phyloP scores from a whole-genome alignment of 2,113 vertebrate genomes.

The Daboia siamensis region DNA sequence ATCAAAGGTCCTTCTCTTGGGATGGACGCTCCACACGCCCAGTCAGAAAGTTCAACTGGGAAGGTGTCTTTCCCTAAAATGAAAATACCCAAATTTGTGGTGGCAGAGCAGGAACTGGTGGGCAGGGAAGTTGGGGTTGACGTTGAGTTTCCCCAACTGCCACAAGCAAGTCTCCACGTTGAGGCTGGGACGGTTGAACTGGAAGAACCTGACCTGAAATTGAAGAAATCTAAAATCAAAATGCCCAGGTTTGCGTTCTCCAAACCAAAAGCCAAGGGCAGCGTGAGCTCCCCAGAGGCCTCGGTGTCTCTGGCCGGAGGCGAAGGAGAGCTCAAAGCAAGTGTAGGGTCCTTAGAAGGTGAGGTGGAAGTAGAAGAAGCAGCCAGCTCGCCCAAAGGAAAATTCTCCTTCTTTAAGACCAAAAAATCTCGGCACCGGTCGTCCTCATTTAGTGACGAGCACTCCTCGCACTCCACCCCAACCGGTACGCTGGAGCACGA shows the following conservation, averaged over 20 bases:
- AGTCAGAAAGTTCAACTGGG: slow-evolving; percentile 47
- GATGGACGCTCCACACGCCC: slow-evolving; percentile 14
- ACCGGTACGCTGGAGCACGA: slow-evolving; percentile 74
- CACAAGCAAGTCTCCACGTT: slow-evolving; percentile 16
- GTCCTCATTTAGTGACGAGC: slow-evolving; percentile 83
- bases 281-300: slow-evolving; percentile 62
- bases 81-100: slow-evolving; percentile 70
- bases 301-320: slow-evolving; percentile 61
- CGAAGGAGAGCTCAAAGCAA: slow-evolving; percentile 74
- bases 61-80: slow-evolving; percentile 74
- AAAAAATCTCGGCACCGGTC: slow-evolving; percentile 82
- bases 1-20: slow-evolving; percentile 21
- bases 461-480: slow-evolving; percentile 69
- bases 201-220: slow-evolving; percentile 71
- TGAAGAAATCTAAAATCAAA: slow-evolving; percentile 84
- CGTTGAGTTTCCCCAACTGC: slow-evolving; percentile 62
- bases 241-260: slow-evolving; percentile 86
- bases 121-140: slow-evolving; percentile 72
- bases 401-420: slow-evolving; percentile 78
- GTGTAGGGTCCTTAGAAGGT: slow-evolving; percentile 72
- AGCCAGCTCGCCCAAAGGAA: slow-evolving; percentile 73
- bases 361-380: slow-evolving; percentile 64
- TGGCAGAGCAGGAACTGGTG: slow-evolving; percentile 55
- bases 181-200: slow-evolving; percentile 62
- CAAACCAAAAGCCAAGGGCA: slow-evolving; percentile 81